phyloP scores from a whole-genome alignment of 2,888 invertebrate species.

The Celastrina argiolus region DNA sequence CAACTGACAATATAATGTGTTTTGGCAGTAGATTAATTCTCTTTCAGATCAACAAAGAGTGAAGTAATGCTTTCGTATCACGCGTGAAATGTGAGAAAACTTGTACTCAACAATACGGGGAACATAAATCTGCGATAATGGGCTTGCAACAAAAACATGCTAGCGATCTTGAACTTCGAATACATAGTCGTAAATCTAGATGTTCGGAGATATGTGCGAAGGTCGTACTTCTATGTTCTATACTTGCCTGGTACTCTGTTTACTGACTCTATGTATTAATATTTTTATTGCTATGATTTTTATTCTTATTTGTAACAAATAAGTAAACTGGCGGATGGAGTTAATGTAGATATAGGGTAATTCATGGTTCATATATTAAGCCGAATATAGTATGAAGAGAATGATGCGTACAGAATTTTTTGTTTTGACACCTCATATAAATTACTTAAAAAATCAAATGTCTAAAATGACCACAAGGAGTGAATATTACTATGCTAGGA shows the following conservation, averaged over 20 bases:
- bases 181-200: not conserved
- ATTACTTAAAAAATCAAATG: no score
- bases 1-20: no score
- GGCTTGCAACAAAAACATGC: constrained; percentile 16
- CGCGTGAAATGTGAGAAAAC: constrained; percentile 16
- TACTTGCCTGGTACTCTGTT: not conserved
- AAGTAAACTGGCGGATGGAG: no score
- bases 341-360: no score
- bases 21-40: not conserved
- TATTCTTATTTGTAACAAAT: not conserved
- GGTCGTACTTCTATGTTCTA: not conserved
- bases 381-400: no score
- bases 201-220: constrained; percentile 2
- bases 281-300: no score
- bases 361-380: no score
- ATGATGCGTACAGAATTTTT: no score
- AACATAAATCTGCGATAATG: constrained; percentile 11
- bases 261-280: no score
- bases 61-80: not conserved
- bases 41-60: not conserved
- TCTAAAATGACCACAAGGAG: no score
- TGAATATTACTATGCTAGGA: no score
- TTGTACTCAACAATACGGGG: constrained; percentile 15
- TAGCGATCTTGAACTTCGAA: constrained; percentile 19
- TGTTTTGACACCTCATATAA: no score